These are phyloP conservation scores for Origma solitaria DNA, from an alignment of 2,113 vertebrate species.

Conservation along the genomic window DNA sequence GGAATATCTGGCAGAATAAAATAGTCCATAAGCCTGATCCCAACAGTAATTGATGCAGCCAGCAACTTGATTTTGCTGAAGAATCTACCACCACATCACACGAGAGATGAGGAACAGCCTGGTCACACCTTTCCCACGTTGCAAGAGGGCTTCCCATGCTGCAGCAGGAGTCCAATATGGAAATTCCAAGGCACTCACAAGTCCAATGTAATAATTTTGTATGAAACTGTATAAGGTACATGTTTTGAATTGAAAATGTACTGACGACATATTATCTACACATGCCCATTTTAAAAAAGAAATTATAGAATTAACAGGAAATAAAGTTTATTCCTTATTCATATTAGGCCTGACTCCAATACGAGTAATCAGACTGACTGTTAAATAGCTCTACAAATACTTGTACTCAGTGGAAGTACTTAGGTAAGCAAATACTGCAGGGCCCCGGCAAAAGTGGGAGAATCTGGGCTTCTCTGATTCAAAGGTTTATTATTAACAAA, in stretches of 20 bases:
- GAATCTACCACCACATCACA: background rate
- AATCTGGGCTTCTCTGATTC: background rate
- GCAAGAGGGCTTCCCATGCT: background rate
- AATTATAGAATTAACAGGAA: background rate
- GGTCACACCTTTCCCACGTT: background rate
- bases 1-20: background rate
- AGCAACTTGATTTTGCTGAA: background rate
- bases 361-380: background rate
- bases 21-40: background rate
- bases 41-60: background rate
- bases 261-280: background rate
- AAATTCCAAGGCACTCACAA: background rate
- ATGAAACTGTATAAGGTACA: background rate
- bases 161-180: background rate
- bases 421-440: background rate
- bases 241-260: background rate
- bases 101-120: background rate
- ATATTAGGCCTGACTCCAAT: background rate
- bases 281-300: background rate
- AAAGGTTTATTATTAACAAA: constrained; percentile 64
- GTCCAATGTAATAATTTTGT: background rate
- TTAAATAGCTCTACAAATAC: background rate
- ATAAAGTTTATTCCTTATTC: background rate
- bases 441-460: background rate
- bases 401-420: background rate